phyloP scores from a whole-genome alignment of 2,888 invertebrate genomes.

The Platycheirus rosarum region DNA sequence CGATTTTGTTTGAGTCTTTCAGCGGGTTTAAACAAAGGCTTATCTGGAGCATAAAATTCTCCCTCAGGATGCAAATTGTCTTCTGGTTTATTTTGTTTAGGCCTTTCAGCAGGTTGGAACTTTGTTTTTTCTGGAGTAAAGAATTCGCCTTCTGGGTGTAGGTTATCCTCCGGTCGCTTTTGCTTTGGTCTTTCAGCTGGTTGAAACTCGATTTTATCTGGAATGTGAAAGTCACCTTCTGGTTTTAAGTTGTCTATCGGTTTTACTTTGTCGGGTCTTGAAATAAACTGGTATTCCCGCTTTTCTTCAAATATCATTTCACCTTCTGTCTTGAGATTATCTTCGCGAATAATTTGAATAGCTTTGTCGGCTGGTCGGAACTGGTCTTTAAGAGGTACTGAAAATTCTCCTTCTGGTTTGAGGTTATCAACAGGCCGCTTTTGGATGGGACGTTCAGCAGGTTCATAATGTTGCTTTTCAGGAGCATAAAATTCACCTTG shows the following conservation, averaged over 20 bases:
- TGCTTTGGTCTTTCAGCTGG: slow-evolving; percentile 80
- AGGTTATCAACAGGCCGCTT: slow-evolving; percentile 84
- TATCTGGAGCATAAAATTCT: slow-evolving; percentile 83
- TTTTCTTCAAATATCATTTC: slow-evolving; percentile 84
- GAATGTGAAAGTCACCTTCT: slow-evolving; percentile 84
- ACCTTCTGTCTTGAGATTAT: slow-evolving; percentile 85
- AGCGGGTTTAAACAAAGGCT: slow-evolving; percentile 83
- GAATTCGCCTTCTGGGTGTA: slow-evolving; percentile 85
- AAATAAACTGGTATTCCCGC: slow-evolving; percentile 83
- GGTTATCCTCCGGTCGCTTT: slow-evolving; percentile 83
- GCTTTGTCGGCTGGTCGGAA: slow-evolving; percentile 83
- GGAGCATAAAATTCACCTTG: slow-evolving; percentile 75
- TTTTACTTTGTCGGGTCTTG: slow-evolving; percentile 81
- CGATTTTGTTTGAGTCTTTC: slow-evolving; percentile 82
- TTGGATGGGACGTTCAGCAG: slow-evolving; percentile 82
- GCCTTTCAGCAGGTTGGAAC: slow-evolving; percentile 80
- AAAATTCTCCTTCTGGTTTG: slow-evolving; percentile 84
- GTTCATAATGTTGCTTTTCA: slow-evolving; percentile 76
- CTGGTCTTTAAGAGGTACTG: slow-evolving; percentile 82
- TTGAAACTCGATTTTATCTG: slow-evolving; percentile 78
- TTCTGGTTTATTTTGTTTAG: slow-evolving; percentile 62
- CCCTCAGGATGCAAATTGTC: slow-evolving; percentile 85
- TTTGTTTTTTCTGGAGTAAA: slow-evolving; percentile 82
- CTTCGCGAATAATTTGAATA: slow-evolving; percentile 81
- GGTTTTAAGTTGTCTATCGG: slow-evolving; percentile 83